phyloP scores from a whole-genome alignment of 1,140 invertebrate species.

The Archivesica marissinica region DNA sequence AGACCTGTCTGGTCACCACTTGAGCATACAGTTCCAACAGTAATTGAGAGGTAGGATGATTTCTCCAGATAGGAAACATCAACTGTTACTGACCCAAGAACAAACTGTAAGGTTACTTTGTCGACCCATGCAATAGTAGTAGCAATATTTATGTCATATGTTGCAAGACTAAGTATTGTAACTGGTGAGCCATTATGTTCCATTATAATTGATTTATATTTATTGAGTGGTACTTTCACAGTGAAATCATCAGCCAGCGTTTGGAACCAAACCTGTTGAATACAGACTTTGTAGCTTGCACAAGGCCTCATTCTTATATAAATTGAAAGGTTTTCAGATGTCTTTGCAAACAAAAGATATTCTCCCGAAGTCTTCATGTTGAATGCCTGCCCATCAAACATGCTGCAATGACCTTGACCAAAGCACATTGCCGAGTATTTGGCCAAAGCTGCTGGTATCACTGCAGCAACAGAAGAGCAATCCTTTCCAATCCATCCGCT shows the following conservation, averaged over 20 bases:
- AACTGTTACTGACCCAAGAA: slow-evolving; percentile 8
- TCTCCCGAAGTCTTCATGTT: slow-evolving; percentile 59
- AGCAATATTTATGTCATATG: slow-evolving; percentile 14
- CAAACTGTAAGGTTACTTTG: slow-evolving; percentile 51
- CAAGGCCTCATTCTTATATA: slow-evolving; percentile 50
- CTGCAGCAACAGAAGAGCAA: slow-evolving; percentile 51
- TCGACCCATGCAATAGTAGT: slow-evolving; percentile 47
- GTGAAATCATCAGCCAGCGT: slow-evolving; percentile 35
- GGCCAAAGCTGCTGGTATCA: slow-evolving; percentile 2
- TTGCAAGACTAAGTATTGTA: slow-evolving; percentile 45
- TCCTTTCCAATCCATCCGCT: slow-evolving; percentile 61
- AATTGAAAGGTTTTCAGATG: slow-evolving; percentile 21
- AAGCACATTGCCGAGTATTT: slow-evolving; percentile 56
- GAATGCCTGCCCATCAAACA: slow-evolving; percentile 68
- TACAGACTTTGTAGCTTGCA: slow-evolving; percentile 48
- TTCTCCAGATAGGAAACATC: slow-evolving; percentile 50
- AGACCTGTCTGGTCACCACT: slow-evolving; percentile 52
- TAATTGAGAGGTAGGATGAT: slow-evolving; percentile 35
- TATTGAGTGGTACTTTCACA: slow-evolving; percentile 22
- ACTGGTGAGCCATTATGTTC: slow-evolving; percentile 43
- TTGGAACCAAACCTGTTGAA: slow-evolving; percentile 54
- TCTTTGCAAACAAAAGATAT: slow-evolving; percentile 52
- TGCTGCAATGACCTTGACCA: slow-evolving; percentile 62
- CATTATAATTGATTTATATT: slow-evolving; percentile 31
- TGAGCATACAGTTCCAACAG: slow-evolving; percentile 7